Base-by-base conservation (phyloP, 1,140 invertebrate genomes). In the Adoxophyes honmai region DNA sequence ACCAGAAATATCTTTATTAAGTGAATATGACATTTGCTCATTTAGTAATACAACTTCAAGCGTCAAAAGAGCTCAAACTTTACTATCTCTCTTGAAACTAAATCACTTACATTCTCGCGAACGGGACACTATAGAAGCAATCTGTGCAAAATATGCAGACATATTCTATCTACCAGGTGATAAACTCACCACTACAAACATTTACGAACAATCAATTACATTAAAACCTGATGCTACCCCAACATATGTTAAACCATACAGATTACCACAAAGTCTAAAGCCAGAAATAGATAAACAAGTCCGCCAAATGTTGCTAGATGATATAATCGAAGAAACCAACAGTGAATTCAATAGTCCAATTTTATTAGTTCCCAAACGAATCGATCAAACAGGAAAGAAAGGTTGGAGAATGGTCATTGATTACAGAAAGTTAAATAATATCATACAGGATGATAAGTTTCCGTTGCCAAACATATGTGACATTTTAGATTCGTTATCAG, bases 361-460 rank as follows among this genome's bases (percentile, higher is more conserved):
- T 14, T 21, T 77, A 6, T 36, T 70, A 9, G 64, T 73, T 3
- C 55, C 52, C 9, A 77, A 77, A 34, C 52, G 34, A 15, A 6
- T 10, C 9, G 13, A 37, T 9, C 9, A 37, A 10, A 37, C 9
- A n/a, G 36, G 13, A n/a, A 37, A 37, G 9, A 37, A 37, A 28
- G 6, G 21, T 10, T 37, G 36, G 36, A 10, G 36, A n/a, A n/a
- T 37, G 36, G 36, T 37, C 2, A 37, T 37, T 37, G 36, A 37
- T 9, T 37, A n/a, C 2, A 37, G 36, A 37, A 37, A 37, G 8
- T 9, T 37, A 10, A 37, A 37, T 9, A 13, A 37, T n/a, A n/a
- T n/a, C n/a, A n/a, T n/a, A n/a, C n/a, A n/a, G n/a, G n/a, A n/a
- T n/a, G n/a, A n/a, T n/a, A n/a, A n/a, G n/a, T n/a, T n/a, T n/a